Conservation (phyloP, 2,113 vertebrate species). For the Rhipidura dahli region DNA sequence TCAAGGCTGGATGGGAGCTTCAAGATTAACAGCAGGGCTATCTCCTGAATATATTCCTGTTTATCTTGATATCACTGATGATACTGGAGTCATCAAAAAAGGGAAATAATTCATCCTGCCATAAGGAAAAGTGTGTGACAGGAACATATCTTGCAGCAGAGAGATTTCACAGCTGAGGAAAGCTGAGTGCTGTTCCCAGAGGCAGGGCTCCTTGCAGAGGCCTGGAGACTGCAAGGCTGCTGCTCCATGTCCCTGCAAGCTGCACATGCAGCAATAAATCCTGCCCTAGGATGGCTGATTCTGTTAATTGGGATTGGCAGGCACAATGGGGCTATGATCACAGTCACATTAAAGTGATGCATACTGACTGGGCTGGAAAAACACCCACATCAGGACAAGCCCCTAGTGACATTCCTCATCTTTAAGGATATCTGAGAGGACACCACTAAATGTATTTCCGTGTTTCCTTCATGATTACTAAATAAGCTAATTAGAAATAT, state of each 20-base stretch:
- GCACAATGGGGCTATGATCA: not conserved
- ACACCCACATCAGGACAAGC: conserved; percentile 4
- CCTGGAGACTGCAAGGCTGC: not conserved
- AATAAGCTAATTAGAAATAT: conserved; percentile 40
- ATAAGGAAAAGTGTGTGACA: not conserved
- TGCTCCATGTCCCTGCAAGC: not conserved
- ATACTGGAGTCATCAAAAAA: not conserved
- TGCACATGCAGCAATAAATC: conserved; percentile 35
- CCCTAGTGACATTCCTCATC: not conserved
- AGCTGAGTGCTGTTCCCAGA: not conserved
- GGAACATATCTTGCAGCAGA: not conserved
- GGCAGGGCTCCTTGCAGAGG: not conserved
- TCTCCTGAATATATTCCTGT: conserved; percentile 20
- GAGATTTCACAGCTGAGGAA: conserved; percentile 30
- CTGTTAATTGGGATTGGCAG: conserved; percentile 12
- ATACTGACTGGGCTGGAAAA: conserved; percentile 41
- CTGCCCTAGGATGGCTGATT: not conserved
- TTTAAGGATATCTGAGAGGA: conserved; percentile 30
- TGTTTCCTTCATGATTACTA: conserved; percentile 26
- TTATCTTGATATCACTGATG: not conserved
- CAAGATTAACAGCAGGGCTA: not conserved
- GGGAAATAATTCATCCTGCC: not conserved
- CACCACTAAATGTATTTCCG: conserved; percentile 11
- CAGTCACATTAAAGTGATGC: conserved; percentile 20
- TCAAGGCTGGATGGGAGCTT: not conserved